Evolutionary conservation across 2,888 invertebrate genomes (phyloP), one percentile per base, ranked within the genome.

Genomic region (Idaea straminata): DNA sequence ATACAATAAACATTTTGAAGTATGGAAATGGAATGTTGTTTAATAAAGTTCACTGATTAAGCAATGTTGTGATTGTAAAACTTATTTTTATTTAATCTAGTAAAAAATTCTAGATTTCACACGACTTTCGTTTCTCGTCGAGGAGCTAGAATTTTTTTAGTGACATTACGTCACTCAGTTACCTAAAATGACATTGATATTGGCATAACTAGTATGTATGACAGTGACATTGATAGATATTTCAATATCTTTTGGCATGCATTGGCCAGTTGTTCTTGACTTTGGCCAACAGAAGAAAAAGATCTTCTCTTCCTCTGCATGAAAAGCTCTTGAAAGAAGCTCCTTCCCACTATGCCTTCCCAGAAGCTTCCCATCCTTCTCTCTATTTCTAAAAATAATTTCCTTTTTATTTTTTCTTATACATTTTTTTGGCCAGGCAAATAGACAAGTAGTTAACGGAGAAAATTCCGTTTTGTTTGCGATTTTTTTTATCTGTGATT

Each of bases 401-500:
- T n/a, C n/a, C n/a, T n/a, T n/a, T n/a, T n/a, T n/a, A n/a, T n/a
- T n/a, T n/a, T n/a, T n/a, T n/a, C n/a, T n/a, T n/a, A n/a, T n/a
- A n/a, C n/a, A n/a, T n/a, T n/a, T n/a, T n/a, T n/a, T n/a, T n/a
- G n/a, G n/a, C n/a, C n/a, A n/a, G n/a, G n/a, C n/a, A n/a, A n/a
- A n/a, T n/a, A n/a, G n/a, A n/a, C n/a, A n/a, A n/a, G n/a, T n/a
- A n/a, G n/a, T n/a, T n/a, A n/a, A n/a, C n/a, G n/a, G n/a, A n/a
- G n/a, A n/a, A n/a, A n/a, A n/a, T n/a, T n/a, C 10, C 47, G 5
- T 36, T 36, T 47, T 47, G 47, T 35, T 64, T 63, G 38, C 63
- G 15, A 64, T 62, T 47, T 62, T 58, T 66, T 61, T 61, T 70
- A 47, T 35, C 47, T 47, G 47, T 47, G 47, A 47, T 47, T 7